phyloP scores from a whole-genome alignment of 2,888 invertebrate species.

The Caenorhabditis zanzibari region DNA sequence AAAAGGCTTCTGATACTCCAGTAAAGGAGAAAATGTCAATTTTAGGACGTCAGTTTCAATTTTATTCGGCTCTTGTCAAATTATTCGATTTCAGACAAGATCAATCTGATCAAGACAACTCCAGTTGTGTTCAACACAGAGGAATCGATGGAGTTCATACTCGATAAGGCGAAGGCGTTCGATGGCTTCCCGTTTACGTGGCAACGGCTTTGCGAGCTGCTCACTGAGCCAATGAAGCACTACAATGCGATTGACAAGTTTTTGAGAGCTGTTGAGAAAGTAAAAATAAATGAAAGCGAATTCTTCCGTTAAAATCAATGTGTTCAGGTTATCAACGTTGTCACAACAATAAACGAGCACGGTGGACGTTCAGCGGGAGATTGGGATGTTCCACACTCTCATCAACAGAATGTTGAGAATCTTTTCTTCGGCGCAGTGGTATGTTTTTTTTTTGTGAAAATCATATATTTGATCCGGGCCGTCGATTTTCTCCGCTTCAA shows the following conservation, averaged over 20 bases:
- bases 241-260: slow-evolving; percentile 60
- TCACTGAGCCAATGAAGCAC: slow-evolving; percentile 51
- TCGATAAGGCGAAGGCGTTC: slow-evolving; percentile 53
- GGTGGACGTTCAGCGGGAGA: slow-evolving; percentile 54
- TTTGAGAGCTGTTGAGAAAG: slow-evolving; percentile 62
- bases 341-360: slow-evolving; percentile 61
- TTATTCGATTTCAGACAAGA: slow-evolving; percentile 31
- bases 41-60: slow-evolving; percentile 41
- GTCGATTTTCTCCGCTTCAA: too few relatives aligned
- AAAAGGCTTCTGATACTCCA: slow-evolving; percentile 33
- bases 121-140: slow-evolving; percentile 58
- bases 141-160: slow-evolving; percentile 58
- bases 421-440: slow-evolving; percentile 58
- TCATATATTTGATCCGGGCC: too few relatives aligned
- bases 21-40: slow-evolving; percentile 54
- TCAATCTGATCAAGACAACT: slow-evolving; percentile 54
- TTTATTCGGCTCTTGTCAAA: not conserved
- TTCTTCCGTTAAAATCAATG: not conserved
- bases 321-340: slow-evolving; percentile 64
- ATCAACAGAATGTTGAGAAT: slow-evolving; percentile 37
- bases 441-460: not conserved
- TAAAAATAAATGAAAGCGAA: not conserved
- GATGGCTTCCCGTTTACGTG: slow-evolving; percentile 66
- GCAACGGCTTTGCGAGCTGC: slow-evolving; percentile 62
- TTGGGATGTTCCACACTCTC: slow-evolving; percentile 56